phyloP scores from a whole-genome alignment of 2,113 vertebrate genomes.

The Ranitomeya variabilis region DNA sequence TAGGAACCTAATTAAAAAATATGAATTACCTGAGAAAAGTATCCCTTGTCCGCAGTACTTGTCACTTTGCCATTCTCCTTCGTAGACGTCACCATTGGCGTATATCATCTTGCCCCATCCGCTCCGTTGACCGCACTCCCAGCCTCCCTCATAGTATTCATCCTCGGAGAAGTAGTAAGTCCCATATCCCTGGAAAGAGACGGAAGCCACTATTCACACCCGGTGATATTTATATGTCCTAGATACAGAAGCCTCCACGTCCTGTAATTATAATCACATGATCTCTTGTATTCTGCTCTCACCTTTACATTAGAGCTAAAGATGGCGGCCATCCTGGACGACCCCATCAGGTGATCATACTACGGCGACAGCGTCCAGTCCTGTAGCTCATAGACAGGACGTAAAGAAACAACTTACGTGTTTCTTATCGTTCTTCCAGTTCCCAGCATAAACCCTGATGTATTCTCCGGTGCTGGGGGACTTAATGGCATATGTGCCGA shows the following conservation, averaged over 20 bases:
- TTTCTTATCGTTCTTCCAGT: conserved; percentile 5
- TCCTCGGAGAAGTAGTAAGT: neutral
- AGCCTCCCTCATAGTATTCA: neutral
- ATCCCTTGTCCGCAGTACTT: neutral
- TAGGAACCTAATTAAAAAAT: neutral
- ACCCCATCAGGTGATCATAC: too few species aligned
- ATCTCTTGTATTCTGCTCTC: neutral
- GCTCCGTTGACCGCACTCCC: neutral
- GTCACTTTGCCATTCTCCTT: neutral
- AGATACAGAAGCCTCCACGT: neutral
- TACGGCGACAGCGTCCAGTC: neutral
- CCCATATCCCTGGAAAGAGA: neutral
- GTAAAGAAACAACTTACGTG: neutral
- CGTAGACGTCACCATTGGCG: neutral
- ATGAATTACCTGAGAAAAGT: neutral
- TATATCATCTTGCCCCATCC: neutral
- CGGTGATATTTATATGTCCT: neutral
- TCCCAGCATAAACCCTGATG: neutral
- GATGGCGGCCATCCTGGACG: neutral
- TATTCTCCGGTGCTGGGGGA: neutral
- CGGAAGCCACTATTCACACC: neutral
- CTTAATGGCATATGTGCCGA: neutral
- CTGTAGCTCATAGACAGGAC: neutral
- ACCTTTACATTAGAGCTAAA: neutral
- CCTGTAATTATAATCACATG: neutral